Percentiles rank a stretch among this genome's conserved stretches.
Evolutionary conservation across 2,888 invertebrate genomes (phyloP).

Genomic region (Dicycla oo): DNA sequence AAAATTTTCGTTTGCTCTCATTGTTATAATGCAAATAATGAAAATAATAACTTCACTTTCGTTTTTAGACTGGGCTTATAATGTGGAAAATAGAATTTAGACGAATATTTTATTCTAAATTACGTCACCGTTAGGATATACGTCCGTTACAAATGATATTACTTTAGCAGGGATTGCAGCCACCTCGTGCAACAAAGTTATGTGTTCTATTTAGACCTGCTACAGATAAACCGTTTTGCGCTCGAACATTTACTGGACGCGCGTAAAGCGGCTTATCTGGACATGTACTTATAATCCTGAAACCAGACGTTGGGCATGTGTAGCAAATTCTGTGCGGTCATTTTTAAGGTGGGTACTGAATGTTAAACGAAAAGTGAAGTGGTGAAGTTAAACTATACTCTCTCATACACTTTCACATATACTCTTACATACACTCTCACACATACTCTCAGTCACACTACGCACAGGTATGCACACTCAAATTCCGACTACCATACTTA

Average conservation of each 20-base stretch:
- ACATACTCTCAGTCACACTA: too few relatives aligned
- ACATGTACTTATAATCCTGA: constrained; percentile 11
- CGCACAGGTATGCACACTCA: too few relatives aligned
- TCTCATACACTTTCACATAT: too few relatives aligned
- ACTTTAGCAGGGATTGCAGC: not conserved
- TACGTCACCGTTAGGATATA: not conserved
- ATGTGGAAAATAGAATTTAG: constrained; percentile 18
- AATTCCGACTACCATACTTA: too few relatives aligned
- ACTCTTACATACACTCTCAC: too few relatives aligned
- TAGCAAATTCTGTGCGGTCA: not conserved
- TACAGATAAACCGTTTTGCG: constrained; percentile 22
- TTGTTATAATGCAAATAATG: constrained; percentile 45
- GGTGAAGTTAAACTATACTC: too few relatives aligned
- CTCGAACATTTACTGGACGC: not conserved
- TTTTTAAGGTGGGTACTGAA: not conserved
- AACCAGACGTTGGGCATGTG: not conserved
- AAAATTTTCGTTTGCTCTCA: constrained; percentile 48
- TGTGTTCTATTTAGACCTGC: not conserved
- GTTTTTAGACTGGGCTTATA: constrained; percentile 18
- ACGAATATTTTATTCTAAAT: constrained; percentile 7
- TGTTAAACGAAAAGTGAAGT: too few relatives aligned
- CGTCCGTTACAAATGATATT: not conserved
- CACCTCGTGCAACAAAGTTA: not conserved
- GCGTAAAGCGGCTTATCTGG: not conserved
- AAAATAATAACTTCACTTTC: constrained; percentile 32